Conservation (phyloP, 2,113 vertebrate species). For the Aphelocoma coerulescens region DNA sequence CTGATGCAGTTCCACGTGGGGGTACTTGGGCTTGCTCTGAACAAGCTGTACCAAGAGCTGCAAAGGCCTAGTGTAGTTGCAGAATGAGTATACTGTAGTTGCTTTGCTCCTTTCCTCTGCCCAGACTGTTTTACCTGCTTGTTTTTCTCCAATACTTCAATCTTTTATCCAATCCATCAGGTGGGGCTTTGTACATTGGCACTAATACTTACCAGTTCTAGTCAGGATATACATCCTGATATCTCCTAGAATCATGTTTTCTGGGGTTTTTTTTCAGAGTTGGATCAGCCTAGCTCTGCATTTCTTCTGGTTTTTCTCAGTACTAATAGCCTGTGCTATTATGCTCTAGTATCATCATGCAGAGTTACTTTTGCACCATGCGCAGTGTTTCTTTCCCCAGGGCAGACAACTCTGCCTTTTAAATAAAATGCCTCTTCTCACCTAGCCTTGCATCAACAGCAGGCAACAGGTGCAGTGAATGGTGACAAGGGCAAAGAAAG, state of each 20-base stretch:
- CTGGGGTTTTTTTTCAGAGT: not conserved
- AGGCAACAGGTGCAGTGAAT: not conserved
- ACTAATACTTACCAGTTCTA: not conserved
- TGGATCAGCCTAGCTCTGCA: not conserved
- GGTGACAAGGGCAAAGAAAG: not conserved
- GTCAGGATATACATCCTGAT: not conserved
- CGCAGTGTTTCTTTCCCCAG: not conserved
- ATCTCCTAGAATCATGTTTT: not conserved
- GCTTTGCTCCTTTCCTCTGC: not conserved
- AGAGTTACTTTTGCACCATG: not conserved
- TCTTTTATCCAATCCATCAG: not conserved
- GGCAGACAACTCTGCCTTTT: not conserved
- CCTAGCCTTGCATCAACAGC: not conserved
- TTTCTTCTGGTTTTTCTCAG: not conserved
- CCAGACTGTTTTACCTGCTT: not conserved
- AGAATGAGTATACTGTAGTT: rapidly evolving
- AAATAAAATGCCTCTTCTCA: not conserved
- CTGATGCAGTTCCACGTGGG: not conserved
- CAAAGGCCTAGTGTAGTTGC: not conserved
- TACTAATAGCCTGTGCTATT: not conserved
- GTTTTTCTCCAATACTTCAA: not conserved
- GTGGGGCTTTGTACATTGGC: not conserved
- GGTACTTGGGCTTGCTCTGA: not conserved
- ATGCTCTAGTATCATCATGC: not conserved
- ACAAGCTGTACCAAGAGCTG: not conserved